Base-by-base conservation (phyloP, 2,888 invertebrate species). In the Leptarthrus brevirostris region DNA sequence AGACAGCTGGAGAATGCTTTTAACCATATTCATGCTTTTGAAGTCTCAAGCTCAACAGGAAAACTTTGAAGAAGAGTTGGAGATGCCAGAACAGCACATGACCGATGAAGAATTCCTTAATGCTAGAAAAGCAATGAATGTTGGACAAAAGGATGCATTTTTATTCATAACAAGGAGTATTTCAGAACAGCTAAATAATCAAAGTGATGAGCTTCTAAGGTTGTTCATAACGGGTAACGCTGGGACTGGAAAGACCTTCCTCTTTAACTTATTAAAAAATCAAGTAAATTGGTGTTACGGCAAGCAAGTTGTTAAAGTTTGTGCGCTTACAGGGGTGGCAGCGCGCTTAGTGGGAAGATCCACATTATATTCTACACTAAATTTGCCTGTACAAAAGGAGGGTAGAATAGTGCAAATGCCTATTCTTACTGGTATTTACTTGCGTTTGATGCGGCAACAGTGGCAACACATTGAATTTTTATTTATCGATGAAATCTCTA, bases 311-410 rank as follows among this genome's bases (percentile, higher is more conserved):
- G 78, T 79, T 3, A 78, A 77, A 75, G 74, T 79, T 22, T 76
- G 78, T 69, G 78, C 81, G 2, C 75, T 79, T 1, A 81, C 80
- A 49, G 81, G 80, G 10, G 81, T 81, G 47, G 81, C 81, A 74
- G 80, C 81, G 5, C 69, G 78, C 10, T 76, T 80, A 47, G 75
- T 80, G 1, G 72, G 69, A 73, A 74, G 54, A 10, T 10, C 36
- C 1, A 75, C 75, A 52, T 5, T 75, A 8, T 71, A 74, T 22
- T 18, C 12, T 2, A 8, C 34, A 58, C 52, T 75, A 2, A 75
- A 74, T 53, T 47, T 77, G 10, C 74, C 72, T 44, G 74, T 77
- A 26, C 73, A 77, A 56, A 74, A 76, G 58, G 74, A 75, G 61
- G 76, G 76, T 22, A 20, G 6, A 22, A 70, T 70, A 4, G 54